A percentile compares a stretch with the other conserved stretches of the same genome.
These are phyloP conservation scores for Dynastes maya DNA, from an alignment of 2,888 invertebrate species.

Conservation along the genomic window DNA sequence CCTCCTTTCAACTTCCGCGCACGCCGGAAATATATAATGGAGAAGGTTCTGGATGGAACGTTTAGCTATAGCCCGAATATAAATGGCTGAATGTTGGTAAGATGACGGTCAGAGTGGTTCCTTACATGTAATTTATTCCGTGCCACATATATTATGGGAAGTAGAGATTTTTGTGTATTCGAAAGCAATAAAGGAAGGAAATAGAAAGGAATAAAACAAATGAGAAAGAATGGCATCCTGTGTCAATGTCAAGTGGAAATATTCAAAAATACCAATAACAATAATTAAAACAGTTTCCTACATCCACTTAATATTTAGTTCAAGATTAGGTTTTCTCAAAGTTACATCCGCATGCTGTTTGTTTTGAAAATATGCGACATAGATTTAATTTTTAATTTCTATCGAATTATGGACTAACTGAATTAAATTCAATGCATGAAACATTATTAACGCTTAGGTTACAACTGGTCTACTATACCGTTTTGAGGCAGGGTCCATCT, in stretches of 20 bases:
- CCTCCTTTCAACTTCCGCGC: conserved; percentile 28
- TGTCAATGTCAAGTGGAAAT: background rate
- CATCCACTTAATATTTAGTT: too few relatives aligned
- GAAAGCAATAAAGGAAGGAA: conserved; percentile 3
- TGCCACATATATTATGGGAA: background rate
- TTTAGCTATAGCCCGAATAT: conserved; percentile 21
- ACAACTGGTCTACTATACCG: too few relatives aligned
- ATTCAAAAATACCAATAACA: too few relatives aligned
- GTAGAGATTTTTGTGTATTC: background rate
- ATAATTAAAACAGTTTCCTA: too few relatives aligned
- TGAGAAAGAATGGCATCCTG: background rate
- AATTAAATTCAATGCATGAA: too few relatives aligned
- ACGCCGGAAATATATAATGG: conserved; percentile 33
- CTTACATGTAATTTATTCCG: conserved; percentile 16
- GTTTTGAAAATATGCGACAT: too few relatives aligned
- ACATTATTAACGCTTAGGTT: too few relatives aligned
- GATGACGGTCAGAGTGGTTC: conserved; percentile 18
- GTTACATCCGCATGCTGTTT: too few relatives aligned
- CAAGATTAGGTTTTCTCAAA: too few relatives aligned
- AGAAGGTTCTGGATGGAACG: conserved; percentile 13
- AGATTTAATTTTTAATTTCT: too few relatives aligned
- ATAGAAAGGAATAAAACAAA: background rate
- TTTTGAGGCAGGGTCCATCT: too few relatives aligned
- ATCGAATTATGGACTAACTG: too few relatives aligned
- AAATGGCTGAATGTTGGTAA: conserved; percentile 9